Conservation (phyloP, 2,888 invertebrate species). For the Scelioninae gen. 1 region DNA sequence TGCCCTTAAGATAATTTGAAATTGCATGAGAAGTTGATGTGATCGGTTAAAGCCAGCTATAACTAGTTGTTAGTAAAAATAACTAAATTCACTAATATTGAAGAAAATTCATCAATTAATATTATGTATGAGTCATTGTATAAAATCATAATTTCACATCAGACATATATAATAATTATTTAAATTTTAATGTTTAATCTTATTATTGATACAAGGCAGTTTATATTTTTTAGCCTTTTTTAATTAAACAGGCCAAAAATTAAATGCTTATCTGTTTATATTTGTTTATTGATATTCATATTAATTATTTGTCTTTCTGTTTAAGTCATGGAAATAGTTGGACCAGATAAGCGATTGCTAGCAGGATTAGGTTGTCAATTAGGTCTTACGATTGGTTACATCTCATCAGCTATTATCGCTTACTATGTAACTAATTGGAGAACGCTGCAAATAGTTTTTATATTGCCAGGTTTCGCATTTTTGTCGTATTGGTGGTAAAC, state of each 20-base stretch:
- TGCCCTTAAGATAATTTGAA: too few species aligned
- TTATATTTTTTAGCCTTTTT: too few species aligned
- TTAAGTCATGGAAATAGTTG: slow-evolving; percentile 88
- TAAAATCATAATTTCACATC: too few species aligned
- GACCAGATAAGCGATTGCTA: slow-evolving; percentile 88
- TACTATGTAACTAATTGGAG: slow-evolving; percentile 89
- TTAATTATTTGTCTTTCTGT: not conserved
- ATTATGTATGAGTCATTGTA: too few species aligned
- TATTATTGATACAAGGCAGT: too few species aligned
- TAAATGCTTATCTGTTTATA: too few species aligned
- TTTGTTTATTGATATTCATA: not conserved
- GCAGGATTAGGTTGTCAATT: slow-evolving; percentile 91
- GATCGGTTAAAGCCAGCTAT: slow-evolving; percentile 3
- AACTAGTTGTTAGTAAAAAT: not conserved
- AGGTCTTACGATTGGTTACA: slow-evolving; percentile 90
- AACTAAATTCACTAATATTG: not conserved
- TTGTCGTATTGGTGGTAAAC: slow-evolving; percentile 88
- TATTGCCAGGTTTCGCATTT: slow-evolving; percentile 88
- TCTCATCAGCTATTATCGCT: slow-evolving; percentile 88
- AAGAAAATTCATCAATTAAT: not conserved
- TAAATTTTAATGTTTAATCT: too few species aligned
- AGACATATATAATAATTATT: too few species aligned
- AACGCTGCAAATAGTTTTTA: slow-evolving; percentile 88
- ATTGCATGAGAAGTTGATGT: not conserved
- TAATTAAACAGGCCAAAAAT: too few species aligned